Evolutionary conservation across 2,113 vertebrate species (phyloP), one percentile per base, ranked within the genome.

Genomic region (Pluvialis apricaria): DNA sequence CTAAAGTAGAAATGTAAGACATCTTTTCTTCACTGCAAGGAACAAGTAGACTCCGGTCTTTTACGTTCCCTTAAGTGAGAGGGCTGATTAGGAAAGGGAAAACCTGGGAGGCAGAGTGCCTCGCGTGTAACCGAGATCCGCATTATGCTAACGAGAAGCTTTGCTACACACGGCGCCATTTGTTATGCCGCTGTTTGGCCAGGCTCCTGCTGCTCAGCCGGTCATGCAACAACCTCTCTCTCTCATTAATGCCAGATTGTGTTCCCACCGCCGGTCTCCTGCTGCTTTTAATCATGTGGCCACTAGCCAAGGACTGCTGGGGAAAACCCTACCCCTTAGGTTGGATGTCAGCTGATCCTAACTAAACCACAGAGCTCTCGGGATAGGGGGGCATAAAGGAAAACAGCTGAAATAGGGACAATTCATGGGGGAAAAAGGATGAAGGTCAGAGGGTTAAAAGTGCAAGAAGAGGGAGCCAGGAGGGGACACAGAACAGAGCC

Each of bases 201-300:
- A 5, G 61, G 58, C 54, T 95, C 62, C 92, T 55, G 94, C 81
- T 55, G 73, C 84, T 85, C 71, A 51, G 82, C 40, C 1, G 0
- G 73, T 90, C 95, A 82, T 5, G 1, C 24, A 55, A 29, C 84
- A 64, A 38, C 82, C 49, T 82, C 70, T 71, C 7, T 0, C 65
- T 86, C 90, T 94, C 91, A 84, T 92, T 96, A 97, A 96, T 91
- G 88, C 90, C 52, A 40, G 79, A 83, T 38, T 86, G 60, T 62
- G 88, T 86, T 96, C 82, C 96, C 5, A 4, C 42, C 1, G 3
- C 82, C 0, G 1, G 32, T 93, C 75, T 71, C 88, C 85, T 0
- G 2, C 88, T 92, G 95, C 58, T 94, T 95, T 93, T 94, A 93
- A 78, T 92, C 72, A 40, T 51, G 72, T 88, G 94, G 88, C 82